Base-by-base conservation (phyloP, 2,888 invertebrate genomes). In the Apantesis nais region DNA sequence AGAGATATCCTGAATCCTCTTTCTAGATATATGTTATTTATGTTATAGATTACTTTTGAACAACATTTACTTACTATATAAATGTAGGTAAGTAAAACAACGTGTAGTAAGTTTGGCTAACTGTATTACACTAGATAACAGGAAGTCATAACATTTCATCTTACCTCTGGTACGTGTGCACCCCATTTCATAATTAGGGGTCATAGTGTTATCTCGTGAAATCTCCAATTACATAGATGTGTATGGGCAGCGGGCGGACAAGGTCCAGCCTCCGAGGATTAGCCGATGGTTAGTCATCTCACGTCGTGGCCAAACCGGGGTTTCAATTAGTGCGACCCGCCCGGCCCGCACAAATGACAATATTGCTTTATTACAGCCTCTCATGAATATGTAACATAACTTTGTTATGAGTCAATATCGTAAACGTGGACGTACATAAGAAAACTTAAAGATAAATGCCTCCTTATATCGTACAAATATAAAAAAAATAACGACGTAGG, bases 141-240 rank as follows among this genome's bases (percentile, higher is more conserved):
- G 76, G 74, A 72, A 74, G 74, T 74, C 71, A 67, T 77, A 77
- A 76, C 77, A 73, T 79, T 72, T 76, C 77, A 78, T 79, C 78
- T 81, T 81, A 78, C 74, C 76, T 78, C 79, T 62, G 69, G 77
- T 76, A 83, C 85, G 82, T 83, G 85, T 85, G 79, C 78, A 82
- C 80, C 79, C 83, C 84, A 86, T 86, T 86, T 85, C 87, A 90
- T 90, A 91, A 92, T 91, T 89, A 90, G 87, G 88, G 89, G 89
- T 87, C 86, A 88, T 89, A 88, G 93, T 92, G 93, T 89, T 94
- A 94, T 94, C 93, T 93, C 89, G 94, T 89, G 90, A 93, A 93
- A 94, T 93, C 93, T 93, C 91, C 90, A 92, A 93, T 93, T 92
- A 92, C 88, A 87, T 84, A 86, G 83, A 84, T 85, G 84, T 83